Evolutionary conservation across 1,140 invertebrate species (phyloP), one percentile per base, ranked within the genome.

Genomic region (Drosophila cardini): DNA sequence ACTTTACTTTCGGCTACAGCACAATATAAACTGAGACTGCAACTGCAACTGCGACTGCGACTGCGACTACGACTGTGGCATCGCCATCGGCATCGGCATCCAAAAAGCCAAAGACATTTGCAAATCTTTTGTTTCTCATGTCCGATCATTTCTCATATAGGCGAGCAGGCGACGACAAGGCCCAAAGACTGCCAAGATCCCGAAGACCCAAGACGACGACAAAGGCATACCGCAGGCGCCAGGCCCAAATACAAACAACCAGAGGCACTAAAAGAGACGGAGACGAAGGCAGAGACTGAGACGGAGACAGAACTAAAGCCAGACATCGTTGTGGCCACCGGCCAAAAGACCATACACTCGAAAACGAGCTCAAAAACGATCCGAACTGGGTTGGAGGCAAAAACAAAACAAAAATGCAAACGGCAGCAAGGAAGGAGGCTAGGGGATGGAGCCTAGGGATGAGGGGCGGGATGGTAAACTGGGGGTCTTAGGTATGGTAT

Each of bases 201-300:
- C 67, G 21, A 64, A 61, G 52, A 60, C 56, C 58, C 16, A 77
- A 58, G 62, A 72, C 64, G 62, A 90, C 80, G 87, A 91, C 89
- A 91, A 91, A 91, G 89, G 89, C 82, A 89, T 90, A 91, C 89
- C 89, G 89, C 89, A 91, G 89, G 89, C 89, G 89, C 89, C 89
- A 91, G 89, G 72, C 77, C 73, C 69, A 73, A 90, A 87, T 70
- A 78, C 67, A 78, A 76, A 21, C 60, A 55, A 56, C 46, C 56
- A 62, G 50, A n/a, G 8, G 63, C 76, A 79, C 65, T 78, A 75
- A 61, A 74, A 61, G 75, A 70, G 21, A 4, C 61, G 64, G 45
- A 64, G 43, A 18, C 43, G 13, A 1, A 26, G 46, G 13, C 48
- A 40, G 3, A 40, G 38, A 11, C 38, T 6, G 7, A 34, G 34